phyloP scores from a whole-genome alignment of 2,888 invertebrate genomes.

The Cheilosia soror region DNA sequence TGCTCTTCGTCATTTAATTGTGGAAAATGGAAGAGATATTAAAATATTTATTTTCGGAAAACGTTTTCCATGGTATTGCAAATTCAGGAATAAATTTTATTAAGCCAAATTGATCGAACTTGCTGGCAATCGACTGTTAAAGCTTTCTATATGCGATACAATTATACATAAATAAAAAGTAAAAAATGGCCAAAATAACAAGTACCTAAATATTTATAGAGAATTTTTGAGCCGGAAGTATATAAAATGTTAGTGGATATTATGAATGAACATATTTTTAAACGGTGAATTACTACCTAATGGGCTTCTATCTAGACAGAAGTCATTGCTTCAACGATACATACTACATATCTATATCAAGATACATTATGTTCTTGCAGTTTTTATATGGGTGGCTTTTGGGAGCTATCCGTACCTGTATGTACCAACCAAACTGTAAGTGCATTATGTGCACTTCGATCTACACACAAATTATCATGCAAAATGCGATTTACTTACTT shows the following conservation, averaged over 20 bases:
- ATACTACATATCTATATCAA: too few species aligned
- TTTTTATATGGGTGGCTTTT: neutral
- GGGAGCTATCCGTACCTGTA: neutral
- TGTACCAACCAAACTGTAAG: neutral
- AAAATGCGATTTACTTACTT: conserved; percentile 20
- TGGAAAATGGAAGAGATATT: conserved; percentile 30
- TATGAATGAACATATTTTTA: too few species aligned
- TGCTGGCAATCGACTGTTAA: conserved; percentile 22
- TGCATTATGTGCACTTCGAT: neutral
- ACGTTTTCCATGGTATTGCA: neutral
- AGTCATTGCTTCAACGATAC: neutral
- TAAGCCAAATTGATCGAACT: conserved; percentile 18
- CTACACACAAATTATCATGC: neutral
- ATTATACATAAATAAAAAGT: neutral
- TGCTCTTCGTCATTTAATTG: conserved; percentile 44
- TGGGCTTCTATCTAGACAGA: neutral
- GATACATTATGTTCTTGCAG: neutral
- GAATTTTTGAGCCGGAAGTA: neutral
- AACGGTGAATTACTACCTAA: neutral
- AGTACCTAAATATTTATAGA: too few species aligned
- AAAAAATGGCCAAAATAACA: neutral
- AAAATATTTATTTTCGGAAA: conserved; percentile 35
- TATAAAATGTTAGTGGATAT: too few species aligned
- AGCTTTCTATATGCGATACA: neutral
- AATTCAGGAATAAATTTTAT: conserved; percentile 15